phyloP scores from a whole-genome alignment of 2,888 invertebrate genomes.

The Drosophila borealis region DNA sequence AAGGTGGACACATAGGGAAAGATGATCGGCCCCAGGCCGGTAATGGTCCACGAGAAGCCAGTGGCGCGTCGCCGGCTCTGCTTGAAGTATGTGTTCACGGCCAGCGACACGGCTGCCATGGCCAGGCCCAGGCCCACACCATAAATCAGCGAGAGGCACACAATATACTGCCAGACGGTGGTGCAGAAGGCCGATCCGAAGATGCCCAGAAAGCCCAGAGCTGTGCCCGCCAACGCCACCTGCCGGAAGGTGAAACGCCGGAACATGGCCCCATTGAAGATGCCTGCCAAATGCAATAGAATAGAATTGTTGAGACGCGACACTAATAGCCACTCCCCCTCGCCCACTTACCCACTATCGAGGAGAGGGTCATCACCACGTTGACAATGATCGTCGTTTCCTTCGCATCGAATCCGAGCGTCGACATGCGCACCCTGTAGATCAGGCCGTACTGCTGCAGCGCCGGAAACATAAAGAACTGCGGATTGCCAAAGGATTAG shows the following conservation, averaged over 20 bases:
- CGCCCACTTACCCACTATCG: conserved; percentile 87
- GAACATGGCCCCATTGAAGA: conserved; percentile 90
- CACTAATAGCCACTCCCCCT: too few species aligned
- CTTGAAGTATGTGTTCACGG: conserved; percentile 91
- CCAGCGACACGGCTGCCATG: conserved; percentile 89
- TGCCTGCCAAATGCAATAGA: conserved; percentile 59
- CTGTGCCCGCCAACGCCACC: conserved; percentile 88
- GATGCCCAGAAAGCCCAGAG: conserved; percentile 87
- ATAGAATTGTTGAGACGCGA: neutral
- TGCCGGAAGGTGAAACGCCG: conserved; percentile 89
- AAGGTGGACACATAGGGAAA: conserved; percentile 90
- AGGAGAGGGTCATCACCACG: conserved; percentile 89
- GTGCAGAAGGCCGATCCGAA: conserved; percentile 87
- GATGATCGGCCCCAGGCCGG: conserved; percentile 90
- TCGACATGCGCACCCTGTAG: conserved; percentile 88
- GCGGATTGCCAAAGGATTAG: conserved; percentile 36
- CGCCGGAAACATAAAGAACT: conserved; percentile 89
- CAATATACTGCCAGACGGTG: conserved; percentile 87
- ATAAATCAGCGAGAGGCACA: conserved; percentile 89
- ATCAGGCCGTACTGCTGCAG: conserved; percentile 90
- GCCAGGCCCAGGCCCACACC: conserved; percentile 88
- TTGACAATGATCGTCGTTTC: conserved; percentile 90
- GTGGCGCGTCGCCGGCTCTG: conserved; percentile 89
- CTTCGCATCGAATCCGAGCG: conserved; percentile 88
- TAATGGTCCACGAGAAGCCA: conserved; percentile 90